A percentile compares a stretch with the other conserved stretches of the same genome.
These are phyloP conservation scores for Sympetrum striolatum DNA, from an alignment of 2,888 invertebrate genomes.

Conservation along the genomic window DNA sequence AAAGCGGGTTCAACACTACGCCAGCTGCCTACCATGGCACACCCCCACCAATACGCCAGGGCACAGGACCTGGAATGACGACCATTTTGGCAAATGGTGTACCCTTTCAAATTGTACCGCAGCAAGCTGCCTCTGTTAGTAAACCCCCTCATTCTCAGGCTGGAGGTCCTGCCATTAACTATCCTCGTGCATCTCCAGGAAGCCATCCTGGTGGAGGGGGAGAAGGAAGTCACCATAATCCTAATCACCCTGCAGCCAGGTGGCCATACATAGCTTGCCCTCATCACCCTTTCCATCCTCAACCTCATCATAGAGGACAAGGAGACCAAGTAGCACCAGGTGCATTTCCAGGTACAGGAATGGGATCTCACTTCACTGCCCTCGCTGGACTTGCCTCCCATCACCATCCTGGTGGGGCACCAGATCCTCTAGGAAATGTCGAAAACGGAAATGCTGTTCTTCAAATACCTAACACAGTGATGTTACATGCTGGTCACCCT, in stretches of 20 bases:
- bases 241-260: constrained; percentile 53
- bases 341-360: constrained; percentile 12
- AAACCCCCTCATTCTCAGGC: constrained; percentile 19
- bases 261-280: constrained; percentile 56
- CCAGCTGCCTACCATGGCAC: constrained; percentile 50
- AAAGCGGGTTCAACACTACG: constrained; percentile 56
- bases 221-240: constrained; percentile 47
- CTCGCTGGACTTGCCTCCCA: constrained; percentile 26
- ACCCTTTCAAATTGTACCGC: constrained; percentile 46
- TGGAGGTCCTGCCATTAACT: constrained; percentile 15
- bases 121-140: background rate
- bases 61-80: constrained; percentile 1
- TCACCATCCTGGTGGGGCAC: constrained; percentile 23
- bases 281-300: constrained; percentile 10
- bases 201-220: constrained; percentile 22
- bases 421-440: background rate
- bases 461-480: background rate
- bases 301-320: constrained; percentile 8
- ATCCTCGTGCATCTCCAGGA: constrained; percentile 5
- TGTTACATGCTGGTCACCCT: background rate
- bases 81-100: constrained; percentile 14
- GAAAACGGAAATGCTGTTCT: background rate
- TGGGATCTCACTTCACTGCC: constrained; percentile 1
- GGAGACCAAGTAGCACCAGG: constrained; percentile 17
- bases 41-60: constrained; percentile 17